Evolutionary conservation across 1,140 invertebrate species (phyloP).

Genomic region (Cylas formicarius): DNA sequence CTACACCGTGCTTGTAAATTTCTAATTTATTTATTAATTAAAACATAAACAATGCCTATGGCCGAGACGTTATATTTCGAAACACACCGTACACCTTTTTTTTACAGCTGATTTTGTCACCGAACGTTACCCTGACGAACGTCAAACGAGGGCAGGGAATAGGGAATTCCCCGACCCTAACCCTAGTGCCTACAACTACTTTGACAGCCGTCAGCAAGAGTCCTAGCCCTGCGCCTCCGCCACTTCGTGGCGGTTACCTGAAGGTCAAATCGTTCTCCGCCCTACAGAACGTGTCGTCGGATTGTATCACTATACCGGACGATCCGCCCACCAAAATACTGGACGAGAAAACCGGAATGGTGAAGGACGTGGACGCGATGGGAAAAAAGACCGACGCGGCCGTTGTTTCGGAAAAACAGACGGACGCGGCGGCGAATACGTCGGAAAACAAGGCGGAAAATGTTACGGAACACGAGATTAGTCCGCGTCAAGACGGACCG

Average conservation of each 20-base stretch:
- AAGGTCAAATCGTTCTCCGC: constrained; percentile 31
- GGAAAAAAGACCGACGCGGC: neutral
- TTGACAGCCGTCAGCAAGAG: neutral
- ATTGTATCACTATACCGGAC: constrained; percentile 37
- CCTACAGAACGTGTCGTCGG: constrained; percentile 28
- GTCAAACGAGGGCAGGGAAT: neutral
- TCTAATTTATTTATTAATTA: no score
- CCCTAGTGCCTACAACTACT: neutral
- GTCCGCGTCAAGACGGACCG: no score
- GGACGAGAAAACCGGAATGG: neutral
- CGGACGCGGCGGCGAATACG: neutral
- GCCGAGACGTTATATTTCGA: neutral
- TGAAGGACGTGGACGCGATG: neutral
- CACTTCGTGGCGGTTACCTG: constrained; percentile 11
- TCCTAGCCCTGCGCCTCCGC: neutral
- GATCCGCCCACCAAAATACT: constrained; percentile 19
- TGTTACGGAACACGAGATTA: neutral
- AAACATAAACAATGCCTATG: no score
- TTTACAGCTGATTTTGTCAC: neutral
- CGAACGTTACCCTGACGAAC: neutral
- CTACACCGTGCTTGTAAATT: no score
- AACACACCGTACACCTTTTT: neutral
- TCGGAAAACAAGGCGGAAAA: neutral
- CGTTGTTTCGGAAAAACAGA: neutral
- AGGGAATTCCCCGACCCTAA: neutral